A percentile compares a stretch with the other conserved stretches of the same genome.
phyloP scores from a whole-genome alignment of 2,113 vertebrate species.

The Passerina amoena region DNA sequence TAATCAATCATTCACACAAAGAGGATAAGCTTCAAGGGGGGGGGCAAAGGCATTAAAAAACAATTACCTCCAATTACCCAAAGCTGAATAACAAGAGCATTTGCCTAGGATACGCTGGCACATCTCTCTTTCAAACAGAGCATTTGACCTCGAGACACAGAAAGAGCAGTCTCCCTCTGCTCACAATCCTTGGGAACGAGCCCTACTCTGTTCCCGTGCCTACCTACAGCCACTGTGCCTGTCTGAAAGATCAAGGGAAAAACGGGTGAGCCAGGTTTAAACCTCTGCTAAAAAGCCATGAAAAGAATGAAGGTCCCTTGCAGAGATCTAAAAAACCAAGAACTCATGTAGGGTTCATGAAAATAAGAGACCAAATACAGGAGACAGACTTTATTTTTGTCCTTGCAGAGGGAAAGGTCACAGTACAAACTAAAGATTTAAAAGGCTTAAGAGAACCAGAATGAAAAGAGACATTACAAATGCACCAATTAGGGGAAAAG shows the following conservation, averaged over 20 bases:
- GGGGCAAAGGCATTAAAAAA: not conserved
- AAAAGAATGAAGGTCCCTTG: not conserved
- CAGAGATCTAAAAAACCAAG: not conserved
- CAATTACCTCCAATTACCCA: not conserved
- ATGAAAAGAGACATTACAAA: not conserved
- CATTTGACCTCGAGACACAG: not conserved
- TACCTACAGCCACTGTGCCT: not conserved
- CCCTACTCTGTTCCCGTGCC: not conserved
- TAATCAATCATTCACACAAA: not conserved
- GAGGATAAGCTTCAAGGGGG: not conserved
- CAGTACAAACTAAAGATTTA: not conserved
- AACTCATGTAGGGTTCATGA: not conserved
- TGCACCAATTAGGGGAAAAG: not conserved
- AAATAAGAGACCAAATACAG: not conserved
- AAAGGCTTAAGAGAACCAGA: not conserved
- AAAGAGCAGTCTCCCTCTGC: not conserved
- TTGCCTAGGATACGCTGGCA: not conserved
- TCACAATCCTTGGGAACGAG: not conserved
- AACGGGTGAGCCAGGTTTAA: not conserved
- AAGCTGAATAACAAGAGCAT: not conserved
- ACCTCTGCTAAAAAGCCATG: not conserved
- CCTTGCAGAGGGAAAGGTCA: slow-evolving; percentile 7
- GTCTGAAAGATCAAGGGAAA: not conserved
- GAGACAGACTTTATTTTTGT: not conserved
- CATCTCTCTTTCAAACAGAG: not conserved